Conservation (phyloP, 2,888 invertebrate species). For the Tinea pellionella region DNA sequence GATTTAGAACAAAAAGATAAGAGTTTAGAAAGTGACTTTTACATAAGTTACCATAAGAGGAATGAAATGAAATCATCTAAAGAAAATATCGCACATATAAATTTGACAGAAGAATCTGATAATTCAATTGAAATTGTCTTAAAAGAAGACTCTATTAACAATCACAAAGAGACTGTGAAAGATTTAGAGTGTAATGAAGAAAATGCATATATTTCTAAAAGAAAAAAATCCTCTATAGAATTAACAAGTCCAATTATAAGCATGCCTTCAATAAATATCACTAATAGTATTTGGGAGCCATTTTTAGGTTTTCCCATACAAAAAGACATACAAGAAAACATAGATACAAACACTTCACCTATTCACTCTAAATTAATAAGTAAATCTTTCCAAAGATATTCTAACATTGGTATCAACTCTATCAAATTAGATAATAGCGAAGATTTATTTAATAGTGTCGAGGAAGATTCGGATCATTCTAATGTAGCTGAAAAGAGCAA, state of each 20-base stretch:
- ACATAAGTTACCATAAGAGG: too few species aligned
- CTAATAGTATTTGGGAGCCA: neutral
- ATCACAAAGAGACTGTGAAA: neutral
- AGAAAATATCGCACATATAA: neutral
- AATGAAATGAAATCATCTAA: too few species aligned
- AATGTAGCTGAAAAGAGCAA: neutral
- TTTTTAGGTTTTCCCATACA: slow-evolving; percentile 11
- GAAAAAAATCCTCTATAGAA: neutral
- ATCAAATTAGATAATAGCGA: neutral
- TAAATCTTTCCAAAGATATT: slow-evolving; percentile 18
- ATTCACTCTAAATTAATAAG: neutral
- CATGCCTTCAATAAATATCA: too few species aligned
- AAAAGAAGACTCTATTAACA: neutral
- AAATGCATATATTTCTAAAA: neutral
- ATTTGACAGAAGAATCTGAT: neutral
- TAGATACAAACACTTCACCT: neutral
- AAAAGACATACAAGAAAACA: neutral
- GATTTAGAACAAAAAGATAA: too few species aligned
- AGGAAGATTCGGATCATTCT: neutral
- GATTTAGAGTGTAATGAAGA: neutral
- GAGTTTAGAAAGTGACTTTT: too few species aligned
- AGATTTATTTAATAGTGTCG: neutral
- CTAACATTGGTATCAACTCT: slow-evolving; percentile 14
- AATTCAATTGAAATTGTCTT: neutral
- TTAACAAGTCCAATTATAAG: neutral